Conservation (phyloP, 1,140 invertebrate species). For the Pomacea maculata region DNA sequence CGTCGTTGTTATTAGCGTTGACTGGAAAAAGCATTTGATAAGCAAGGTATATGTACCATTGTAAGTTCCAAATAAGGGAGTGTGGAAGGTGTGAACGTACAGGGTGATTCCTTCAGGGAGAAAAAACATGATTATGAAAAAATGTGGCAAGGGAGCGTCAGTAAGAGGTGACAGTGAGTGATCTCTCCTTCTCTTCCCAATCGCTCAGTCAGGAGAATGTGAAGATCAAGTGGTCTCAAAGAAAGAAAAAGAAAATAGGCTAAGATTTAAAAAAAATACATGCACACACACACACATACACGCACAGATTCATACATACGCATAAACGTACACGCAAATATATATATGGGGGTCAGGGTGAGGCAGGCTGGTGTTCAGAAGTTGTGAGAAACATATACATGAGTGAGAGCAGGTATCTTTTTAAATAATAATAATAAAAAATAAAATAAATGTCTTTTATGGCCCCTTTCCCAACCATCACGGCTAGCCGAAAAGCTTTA, state of each 20-base stretch:
- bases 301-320: not conserved
- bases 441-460: too few relatives aligned
- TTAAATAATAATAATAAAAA: too few relatives aligned
- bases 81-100: too few relatives aligned
- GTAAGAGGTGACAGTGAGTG: not conserved
- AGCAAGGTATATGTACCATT: too few relatives aligned
- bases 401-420: too few relatives aligned
- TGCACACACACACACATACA: not conserved
- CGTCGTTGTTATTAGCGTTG: too few relatives aligned
- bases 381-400: not conserved
- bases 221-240: not conserved
- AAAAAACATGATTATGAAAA: not conserved
- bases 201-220: not conserved
- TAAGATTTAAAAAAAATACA: not conserved
- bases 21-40: too few relatives aligned
- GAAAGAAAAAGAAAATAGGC: not conserved
- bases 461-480: too few relatives aligned
- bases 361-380: not conserved
- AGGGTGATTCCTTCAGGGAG: not conserved
- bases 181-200: not conserved
- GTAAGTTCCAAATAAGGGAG: too few relatives aligned
- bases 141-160: not conserved
- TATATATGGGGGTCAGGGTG: not conserved
- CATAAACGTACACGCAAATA: not conserved
- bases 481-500: too few relatives aligned